A percentile compares a stretch with the other conserved stretches of the same genome.
Conservation (phyloP, 2,888 invertebrate species). For the Shargacucullia verbasci region DNA sequence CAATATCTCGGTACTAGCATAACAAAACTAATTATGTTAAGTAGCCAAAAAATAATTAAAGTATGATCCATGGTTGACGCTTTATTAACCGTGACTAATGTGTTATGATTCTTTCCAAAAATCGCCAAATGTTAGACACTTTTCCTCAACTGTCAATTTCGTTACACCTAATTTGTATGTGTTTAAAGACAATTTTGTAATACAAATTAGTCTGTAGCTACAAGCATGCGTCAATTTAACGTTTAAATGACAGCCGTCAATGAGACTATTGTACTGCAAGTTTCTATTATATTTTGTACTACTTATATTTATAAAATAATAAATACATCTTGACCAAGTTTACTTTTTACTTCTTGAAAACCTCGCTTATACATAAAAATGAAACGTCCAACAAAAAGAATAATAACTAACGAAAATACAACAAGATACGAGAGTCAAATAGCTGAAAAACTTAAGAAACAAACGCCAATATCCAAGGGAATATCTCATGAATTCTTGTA, state of each 20-base stretch:
- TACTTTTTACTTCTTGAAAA: too few species aligned
- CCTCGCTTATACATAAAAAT: too few species aligned
- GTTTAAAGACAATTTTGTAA: slow-evolving; percentile 22
- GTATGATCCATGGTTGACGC: slow-evolving; percentile 7
- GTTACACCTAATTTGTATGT: slow-evolving; percentile 22
- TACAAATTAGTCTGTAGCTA: slow-evolving; percentile 28
- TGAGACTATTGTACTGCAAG: slow-evolving; percentile 18
- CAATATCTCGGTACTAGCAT: slow-evolving; percentile 25
- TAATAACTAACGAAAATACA: too few species aligned
- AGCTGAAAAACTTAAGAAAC: too few species aligned
- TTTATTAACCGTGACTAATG: slow-evolving; percentile 37
- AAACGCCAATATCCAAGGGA: too few species aligned
- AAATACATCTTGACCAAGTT: too few species aligned
- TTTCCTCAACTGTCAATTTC: slow-evolving; percentile 15
- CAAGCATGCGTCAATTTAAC: slow-evolving; percentile 12
- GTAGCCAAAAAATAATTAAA: slow-evolving; percentile 12
- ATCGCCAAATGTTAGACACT: slow-evolving; percentile 2
- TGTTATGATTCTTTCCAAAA: slow-evolving; percentile 34
- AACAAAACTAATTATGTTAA: slow-evolving; percentile 32
- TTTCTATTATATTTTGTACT: slow-evolving; percentile 31
- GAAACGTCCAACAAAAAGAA: too few species aligned
- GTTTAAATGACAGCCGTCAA: slow-evolving; percentile 15
- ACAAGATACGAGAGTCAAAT: too few species aligned
- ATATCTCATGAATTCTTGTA: too few species aligned
- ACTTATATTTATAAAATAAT: too few species aligned